A percentile compares a stretch with the other conserved stretches of the same genome.
Conservation (phyloP, 2,888 invertebrate species). For the Ceramica pisi region DNA sequence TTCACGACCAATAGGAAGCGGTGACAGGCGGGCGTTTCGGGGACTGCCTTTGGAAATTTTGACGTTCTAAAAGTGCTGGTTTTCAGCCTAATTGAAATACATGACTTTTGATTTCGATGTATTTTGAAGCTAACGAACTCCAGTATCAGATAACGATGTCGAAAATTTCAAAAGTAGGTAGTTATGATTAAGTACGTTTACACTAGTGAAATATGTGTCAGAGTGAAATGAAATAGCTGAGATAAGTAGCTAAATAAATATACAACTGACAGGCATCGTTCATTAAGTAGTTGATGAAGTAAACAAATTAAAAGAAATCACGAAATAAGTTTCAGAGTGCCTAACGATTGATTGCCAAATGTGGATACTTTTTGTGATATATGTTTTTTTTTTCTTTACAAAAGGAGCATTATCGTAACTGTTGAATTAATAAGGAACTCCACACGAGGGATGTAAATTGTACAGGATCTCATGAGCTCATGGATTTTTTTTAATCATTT, state of each 20-base stretch:
- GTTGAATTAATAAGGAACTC: too few species aligned
- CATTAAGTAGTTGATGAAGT: slow-evolving; percentile 21
- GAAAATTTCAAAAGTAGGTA: slow-evolving; percentile 14
- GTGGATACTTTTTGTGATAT: not conserved
- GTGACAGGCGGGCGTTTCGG: not conserved
- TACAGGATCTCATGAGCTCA: too few species aligned
- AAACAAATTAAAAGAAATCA: slow-evolving; percentile 21
- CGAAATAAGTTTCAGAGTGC: slow-evolving; percentile 8
- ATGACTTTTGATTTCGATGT: not conserved
- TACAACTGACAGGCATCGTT: slow-evolving; percentile 20
- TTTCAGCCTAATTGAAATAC: not conserved
- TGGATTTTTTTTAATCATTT: too few species aligned
- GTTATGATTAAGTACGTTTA: slow-evolving; percentile 20
- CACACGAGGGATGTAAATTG: too few species aligned
- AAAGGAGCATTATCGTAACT: not conserved
- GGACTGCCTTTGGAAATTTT: too few species aligned
- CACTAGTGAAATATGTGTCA: slow-evolving; percentile 42
- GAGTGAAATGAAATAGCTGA: slow-evolving; percentile 8
- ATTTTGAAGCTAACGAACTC: slow-evolving; percentile 39
- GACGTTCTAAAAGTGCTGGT: too few species aligned
- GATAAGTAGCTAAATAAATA: slow-evolving; percentile 37
- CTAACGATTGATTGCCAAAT: slow-evolving; percentile 4
- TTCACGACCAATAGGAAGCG: not conserved
- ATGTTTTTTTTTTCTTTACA: not conserved
- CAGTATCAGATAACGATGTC: slow-evolving; percentile 14